phyloP scores from a whole-genome alignment of 2,113 vertebrate genomes.

The Syrrhaptes paradoxus region DNA sequence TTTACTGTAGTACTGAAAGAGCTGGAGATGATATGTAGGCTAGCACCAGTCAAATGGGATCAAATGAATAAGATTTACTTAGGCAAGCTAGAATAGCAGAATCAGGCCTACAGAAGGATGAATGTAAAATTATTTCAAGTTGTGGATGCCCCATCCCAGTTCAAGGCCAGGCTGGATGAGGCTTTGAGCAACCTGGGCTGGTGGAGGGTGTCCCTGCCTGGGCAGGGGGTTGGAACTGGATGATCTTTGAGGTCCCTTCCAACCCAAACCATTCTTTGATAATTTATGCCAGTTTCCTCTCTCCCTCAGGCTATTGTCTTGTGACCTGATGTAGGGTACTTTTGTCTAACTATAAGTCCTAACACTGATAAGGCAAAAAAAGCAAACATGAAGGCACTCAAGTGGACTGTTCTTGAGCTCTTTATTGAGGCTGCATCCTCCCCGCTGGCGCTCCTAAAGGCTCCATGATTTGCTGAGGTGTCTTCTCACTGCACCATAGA shows the following conservation, averaged over 20 bases:
- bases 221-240: too few relatives aligned
- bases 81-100: not conserved
- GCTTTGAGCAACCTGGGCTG: too few relatives aligned
- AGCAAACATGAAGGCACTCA: not conserved
- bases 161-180: too few relatives aligned
- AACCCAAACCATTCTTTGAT: not conserved
- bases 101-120: not conserved
- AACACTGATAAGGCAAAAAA: not conserved
- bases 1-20: not conserved
- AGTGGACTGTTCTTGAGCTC: not conserved
- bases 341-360: not conserved
- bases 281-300: not conserved
- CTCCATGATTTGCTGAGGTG: not conserved
- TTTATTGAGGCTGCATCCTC: not conserved
- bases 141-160: too few relatives aligned
- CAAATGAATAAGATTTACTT: not conserved
- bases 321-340: not conserved
- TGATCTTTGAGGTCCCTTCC: too few relatives aligned
- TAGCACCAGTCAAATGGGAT: not conserved
- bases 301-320: not conserved
- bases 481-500: not conserved
- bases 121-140: too few relatives aligned
- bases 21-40: not conserved
- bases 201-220: too few relatives aligned
- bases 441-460: not conserved